Base-by-base conservation (phyloP, 2,797 vertebrate species). In the Sphenodon punctatus region DNA sequence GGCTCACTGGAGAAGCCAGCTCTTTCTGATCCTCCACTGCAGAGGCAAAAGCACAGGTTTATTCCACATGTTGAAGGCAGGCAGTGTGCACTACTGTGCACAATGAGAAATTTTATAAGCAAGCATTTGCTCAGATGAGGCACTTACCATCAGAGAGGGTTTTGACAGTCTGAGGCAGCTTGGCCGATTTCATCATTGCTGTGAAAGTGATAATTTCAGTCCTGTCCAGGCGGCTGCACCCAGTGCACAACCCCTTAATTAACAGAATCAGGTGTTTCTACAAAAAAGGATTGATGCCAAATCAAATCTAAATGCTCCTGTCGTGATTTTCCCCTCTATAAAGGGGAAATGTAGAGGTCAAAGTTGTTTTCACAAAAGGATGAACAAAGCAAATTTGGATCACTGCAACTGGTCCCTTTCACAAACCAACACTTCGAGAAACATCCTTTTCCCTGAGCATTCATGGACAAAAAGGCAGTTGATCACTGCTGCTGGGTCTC, bases 151-250 rank as follows among this genome's bases (percentile, higher is more conserved):
- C 98, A 66, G 99, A 99, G 82, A 99, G 98, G 2, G 99, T 99
- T 96, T 98, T 99, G 92, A 99, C 95, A 10, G 99, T 99, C 93
- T 99, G 98, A 63, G 99, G 99, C 92, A 99, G 96, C 93, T 99
- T 99, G 88, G 99, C 98, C 7, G 99, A 99, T 88, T 99, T 99
- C 99, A 99, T 99, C 99, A 99, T 99, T 5, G 99, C 99, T 15
- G 99, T 99, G 90, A 99, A 99, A 39, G 98, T 99, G 87, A 99
- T 99, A 67, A 99, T 99, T 90, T 99, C 99, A 2, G 99, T 99
- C 55, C 99, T 96, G 94, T 99, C 99, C 70, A 99, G 94, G 84
- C 98, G 97, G 95, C 99, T 99, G 94, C 97, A 98, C 87, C 98
- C 98, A 1, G 97, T 99, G 92, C 99, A 99, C 85, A 99, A 96